Percentiles rank a stretch among this genome's conserved stretches.
Evolutionary conservation across 2,888 invertebrate genomes (phyloP).

Genomic region (Zaprionus lineosus): DNA sequence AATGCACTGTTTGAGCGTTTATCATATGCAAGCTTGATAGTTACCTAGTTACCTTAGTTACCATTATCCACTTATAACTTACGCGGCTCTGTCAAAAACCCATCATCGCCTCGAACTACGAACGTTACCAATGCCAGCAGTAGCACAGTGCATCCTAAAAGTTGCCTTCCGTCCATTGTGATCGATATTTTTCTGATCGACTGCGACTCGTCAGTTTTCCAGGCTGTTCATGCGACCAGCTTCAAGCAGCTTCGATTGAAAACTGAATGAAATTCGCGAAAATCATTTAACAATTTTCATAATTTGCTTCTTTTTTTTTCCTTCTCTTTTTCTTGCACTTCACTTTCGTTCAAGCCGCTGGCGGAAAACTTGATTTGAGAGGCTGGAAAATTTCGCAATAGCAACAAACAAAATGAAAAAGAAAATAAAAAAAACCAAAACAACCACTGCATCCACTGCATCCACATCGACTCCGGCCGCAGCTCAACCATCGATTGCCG

Average conservation of each 20-base stretch:
- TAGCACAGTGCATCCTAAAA: slow-evolving; percentile 25
- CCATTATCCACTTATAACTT: slow-evolving; percentile 64
- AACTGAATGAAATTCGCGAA: slow-evolving; percentile 49
- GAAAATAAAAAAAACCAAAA: too few species aligned
- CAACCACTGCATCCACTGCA: not conserved
- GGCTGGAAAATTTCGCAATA: slow-evolving; percentile 54
- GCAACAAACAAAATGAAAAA: too few species aligned
- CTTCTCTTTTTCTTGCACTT: too few species aligned
- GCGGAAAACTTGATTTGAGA: slow-evolving; percentile 68
- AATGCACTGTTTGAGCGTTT: too few species aligned
- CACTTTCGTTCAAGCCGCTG: slow-evolving; percentile 47
- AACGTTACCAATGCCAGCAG: slow-evolving; percentile 30
- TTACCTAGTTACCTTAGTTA: not conserved
- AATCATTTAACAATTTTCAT: slow-evolving; percentile 53
- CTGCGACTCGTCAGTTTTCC: too few species aligned
- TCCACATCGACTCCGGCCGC: slow-evolving; percentile 28
- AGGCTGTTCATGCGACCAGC: slow-evolving; percentile 36
- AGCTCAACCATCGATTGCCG: too few species aligned
- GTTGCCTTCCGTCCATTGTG: slow-evolving; percentile 11
- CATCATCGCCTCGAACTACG: slow-evolving; percentile 53
- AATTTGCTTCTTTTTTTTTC: too few species aligned
- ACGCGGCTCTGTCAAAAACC: slow-evolving; percentile 77
- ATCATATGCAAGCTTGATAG: not conserved
- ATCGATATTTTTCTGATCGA: slow-evolving; percentile 23
- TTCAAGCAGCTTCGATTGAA: slow-evolving; percentile 47